Evolutionary conservation across 1,140 invertebrate genomes (phyloP), one percentile per base, ranked within the genome.

Genomic region (Globodera rostochiensis): DNA sequence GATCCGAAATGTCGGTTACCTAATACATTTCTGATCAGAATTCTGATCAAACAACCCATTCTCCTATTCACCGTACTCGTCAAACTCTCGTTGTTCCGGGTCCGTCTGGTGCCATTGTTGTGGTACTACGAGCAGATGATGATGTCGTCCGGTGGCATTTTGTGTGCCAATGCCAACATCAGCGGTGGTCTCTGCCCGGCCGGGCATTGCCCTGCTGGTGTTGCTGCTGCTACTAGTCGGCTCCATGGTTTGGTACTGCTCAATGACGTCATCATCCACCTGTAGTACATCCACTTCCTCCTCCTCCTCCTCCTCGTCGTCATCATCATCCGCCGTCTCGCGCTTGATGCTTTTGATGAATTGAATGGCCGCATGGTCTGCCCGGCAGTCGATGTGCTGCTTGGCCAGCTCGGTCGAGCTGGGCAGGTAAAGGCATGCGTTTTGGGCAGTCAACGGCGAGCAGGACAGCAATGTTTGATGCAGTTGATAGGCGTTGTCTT

Each of bases 341-440:
- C 70, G 53, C 70, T 78, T 78, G 21, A 78, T 78, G 50, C 77
- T 78, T 69, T 78, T 78, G 13, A 78, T 70, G 50, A 78, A 78
- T 69, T 78, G 77, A 47, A 78, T 70, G 36, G 77, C 77, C 11
- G 57, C 60, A 25, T 69, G 21, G 19, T 77, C 69, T 21, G 50
- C 76, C 19, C 47, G 21, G 66, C 25, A 71, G 47, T 60, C 57
- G 5, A 15, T 60, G 57, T 60, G 57, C 9, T 60, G 57, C 9
- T 60, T 78, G 19, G 47, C 49, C 60, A 57, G 60, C 47, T 77
- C 75, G 47, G 75, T 50, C 15, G 75, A 77, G n/a, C n/a, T 47
- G n/a, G 49, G 75, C n/a, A 77, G 25, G 21, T 36, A 77, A 53
- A 15, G 57, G 57, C 57, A 60, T 19, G 15, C 11, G 3, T 60